A percentile compares a stretch with the other conserved stretches of the same genome.
Evolutionary conservation across 1,140 invertebrate genomes (phyloP).

Genomic region (Hylaeus anthracinus): DNA sequence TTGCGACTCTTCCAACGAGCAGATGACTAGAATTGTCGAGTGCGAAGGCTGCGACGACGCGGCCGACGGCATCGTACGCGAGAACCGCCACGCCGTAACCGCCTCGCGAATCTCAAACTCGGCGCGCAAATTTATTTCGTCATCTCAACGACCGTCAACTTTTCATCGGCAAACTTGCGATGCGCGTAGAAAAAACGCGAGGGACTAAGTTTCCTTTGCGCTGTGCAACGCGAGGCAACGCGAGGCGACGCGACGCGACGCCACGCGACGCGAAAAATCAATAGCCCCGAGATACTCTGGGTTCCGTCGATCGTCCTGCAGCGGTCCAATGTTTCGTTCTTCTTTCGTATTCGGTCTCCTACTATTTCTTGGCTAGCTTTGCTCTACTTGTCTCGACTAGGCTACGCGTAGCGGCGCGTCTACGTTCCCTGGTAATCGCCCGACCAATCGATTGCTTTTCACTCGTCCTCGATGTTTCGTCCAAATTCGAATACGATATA

Average conservation of each 20-base stretch:
- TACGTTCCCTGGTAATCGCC: no score
- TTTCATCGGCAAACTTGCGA: not conserved
- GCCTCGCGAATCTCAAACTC: not conserved
- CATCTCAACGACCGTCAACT: no score
- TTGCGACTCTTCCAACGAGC: not conserved
- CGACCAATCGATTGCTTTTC: no score
- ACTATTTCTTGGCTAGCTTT: not conserved
- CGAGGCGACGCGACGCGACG: not conserved
- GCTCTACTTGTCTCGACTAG: no score
- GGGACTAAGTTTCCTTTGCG: not conserved
- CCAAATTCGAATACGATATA: no score
- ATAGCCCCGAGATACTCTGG: slow-evolving; percentile 6
- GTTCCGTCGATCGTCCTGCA: slow-evolving; percentile 3
- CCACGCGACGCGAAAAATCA: slow-evolving; percentile 1
- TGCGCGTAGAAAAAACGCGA: not conserved
- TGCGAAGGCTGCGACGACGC: not conserved
- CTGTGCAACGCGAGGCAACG: not conserved
- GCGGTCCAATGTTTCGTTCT: not conserved
- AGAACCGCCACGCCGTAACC: not conserved
- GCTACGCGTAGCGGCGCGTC: no score
- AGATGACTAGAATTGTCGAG: not conserved
- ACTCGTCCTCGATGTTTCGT: no score
- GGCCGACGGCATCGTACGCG: not conserved
- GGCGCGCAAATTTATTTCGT: not conserved
- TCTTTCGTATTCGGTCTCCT: not conserved